A percentile compares a stretch with the other conserved stretches of the same genome.
These are phyloP conservation scores for Drosophila pseudotalamancana DNA, from an alignment of 2,888 invertebrate genomes.

Conservation along the genomic window DNA sequence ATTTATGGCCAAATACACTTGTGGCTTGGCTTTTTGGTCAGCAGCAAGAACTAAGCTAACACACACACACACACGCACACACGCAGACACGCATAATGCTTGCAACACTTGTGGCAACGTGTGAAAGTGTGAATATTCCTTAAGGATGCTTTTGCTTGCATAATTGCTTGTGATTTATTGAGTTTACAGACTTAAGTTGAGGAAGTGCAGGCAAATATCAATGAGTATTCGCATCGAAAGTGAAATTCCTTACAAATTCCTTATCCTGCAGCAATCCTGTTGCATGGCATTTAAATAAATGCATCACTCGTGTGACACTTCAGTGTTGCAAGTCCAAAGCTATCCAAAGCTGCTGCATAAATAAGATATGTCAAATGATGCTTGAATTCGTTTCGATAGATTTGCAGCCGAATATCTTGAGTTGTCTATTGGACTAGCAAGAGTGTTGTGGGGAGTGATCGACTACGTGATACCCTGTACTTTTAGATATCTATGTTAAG, in stretches of 20 bases:
- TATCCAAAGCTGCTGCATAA: constrained; percentile 11
- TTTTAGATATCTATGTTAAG: too few relatives aligned
- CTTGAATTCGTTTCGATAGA: background rate
- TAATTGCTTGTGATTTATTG: constrained; percentile 77
- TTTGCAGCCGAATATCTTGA: too few relatives aligned
- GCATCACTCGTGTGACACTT: constrained; percentile 16
- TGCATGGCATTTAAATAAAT: constrained; percentile 17
- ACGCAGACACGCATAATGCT: constrained; percentile 1
- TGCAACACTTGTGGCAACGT: constrained; percentile 50
- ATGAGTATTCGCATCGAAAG: constrained; percentile 51
- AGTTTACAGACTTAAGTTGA: constrained; percentile 40
- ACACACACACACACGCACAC: constrained; percentile 5
- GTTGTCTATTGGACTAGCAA: too few relatives aligned
- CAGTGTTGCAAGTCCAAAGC: constrained; percentile 2
- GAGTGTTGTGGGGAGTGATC: too few relatives aligned
- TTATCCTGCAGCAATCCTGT: background rate
- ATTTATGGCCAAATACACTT: constrained; percentile 72
- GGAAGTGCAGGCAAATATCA: constrained; percentile 21
- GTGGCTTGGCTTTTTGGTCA: constrained; percentile 71
- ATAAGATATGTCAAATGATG: constrained; percentile 21
- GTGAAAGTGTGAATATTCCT: constrained; percentile 79
- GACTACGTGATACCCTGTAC: too few relatives aligned
- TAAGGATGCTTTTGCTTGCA: constrained; percentile 75
- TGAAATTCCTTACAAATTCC: constrained; percentile 43
- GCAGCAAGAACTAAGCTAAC: constrained; percentile 19